A percentile compares a stretch with the other conserved stretches of the same genome.
Conservation (phyloP, 1,140 invertebrate genomes). For the Subanguina moxae region DNA sequence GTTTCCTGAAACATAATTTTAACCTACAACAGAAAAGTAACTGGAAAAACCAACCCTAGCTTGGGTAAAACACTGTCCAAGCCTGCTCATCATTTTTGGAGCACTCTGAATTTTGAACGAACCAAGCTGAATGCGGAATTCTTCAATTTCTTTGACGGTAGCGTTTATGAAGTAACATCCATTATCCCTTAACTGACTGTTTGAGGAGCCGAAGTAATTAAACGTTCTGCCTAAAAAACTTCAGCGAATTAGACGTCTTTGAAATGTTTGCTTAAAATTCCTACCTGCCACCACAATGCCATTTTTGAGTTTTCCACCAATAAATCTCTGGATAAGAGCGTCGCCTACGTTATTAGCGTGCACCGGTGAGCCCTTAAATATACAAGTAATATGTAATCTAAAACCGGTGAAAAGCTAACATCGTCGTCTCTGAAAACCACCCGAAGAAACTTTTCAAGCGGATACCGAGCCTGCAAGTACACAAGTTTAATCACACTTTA, state of each 20-base stretch:
- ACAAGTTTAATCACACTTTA: too few species aligned
- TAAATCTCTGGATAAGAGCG: conserved; percentile 31
- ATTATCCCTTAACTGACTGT: conserved; percentile 49
- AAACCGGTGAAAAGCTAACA: neutral
- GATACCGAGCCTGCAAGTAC: conserved; percentile 17
- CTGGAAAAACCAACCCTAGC: conserved; percentile 24
- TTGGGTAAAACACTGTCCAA: conserved; percentile 51
- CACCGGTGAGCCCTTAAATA: conserved; percentile 6
- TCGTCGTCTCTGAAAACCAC: conserved; percentile 43
- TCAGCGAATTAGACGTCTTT: neutral
- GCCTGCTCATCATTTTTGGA: conserved; percentile 49
- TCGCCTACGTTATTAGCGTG: conserved; percentile 25
- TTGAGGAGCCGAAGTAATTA: conserved; percentile 48
- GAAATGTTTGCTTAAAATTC: too few species aligned
- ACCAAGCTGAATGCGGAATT: conserved; percentile 36
- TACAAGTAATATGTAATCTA: neutral
- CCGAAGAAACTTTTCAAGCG: conserved; percentile 32
- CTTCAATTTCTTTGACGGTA: conserved; percentile 30
- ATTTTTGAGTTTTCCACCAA: conserved; percentile 22
- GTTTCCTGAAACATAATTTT: conserved; percentile 27
- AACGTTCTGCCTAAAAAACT: conserved; percentile 33
- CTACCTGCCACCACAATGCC: conserved; percentile 27
- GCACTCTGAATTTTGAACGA: conserved; percentile 41
- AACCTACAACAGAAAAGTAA: neutral
- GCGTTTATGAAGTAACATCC: conserved; percentile 48